A percentile compares a stretch with the other conserved stretches of the same genome.
Evolutionary conservation across 1,140 invertebrate genomes (phyloP).

Genomic region (Drosophila watanabei): DNA sequence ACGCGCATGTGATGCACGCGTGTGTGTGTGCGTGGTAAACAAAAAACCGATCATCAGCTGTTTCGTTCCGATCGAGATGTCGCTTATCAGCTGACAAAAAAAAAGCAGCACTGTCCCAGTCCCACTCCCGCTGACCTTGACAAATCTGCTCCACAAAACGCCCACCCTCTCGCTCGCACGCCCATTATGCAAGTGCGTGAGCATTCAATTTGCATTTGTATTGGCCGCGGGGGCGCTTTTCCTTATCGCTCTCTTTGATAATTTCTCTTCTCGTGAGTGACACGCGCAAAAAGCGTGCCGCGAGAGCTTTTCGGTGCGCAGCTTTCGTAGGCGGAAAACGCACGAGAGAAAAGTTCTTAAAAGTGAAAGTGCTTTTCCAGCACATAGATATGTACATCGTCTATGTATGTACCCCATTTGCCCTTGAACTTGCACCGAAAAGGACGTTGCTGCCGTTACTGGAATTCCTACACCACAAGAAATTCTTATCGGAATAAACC

Average conservation of each 20-base stretch:
- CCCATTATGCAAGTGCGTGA: conserved; percentile 59
- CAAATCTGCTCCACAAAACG: conserved; percentile 36
- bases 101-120: conserved; percentile 21
- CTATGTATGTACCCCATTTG: conserved; percentile 35
- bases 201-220: conserved; percentile 14
- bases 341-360: conserved; percentile 44
- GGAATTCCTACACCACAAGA: conserved; percentile 1
- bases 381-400: conserved; percentile 9
- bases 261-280: conserved; percentile 28
- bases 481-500: conserved; percentile 17
- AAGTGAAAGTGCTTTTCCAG: conserved; percentile 67
- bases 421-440: conserved; percentile 68
- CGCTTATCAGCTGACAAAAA: conserved; percentile 49
- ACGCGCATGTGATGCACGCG: conserved; percentile 16
- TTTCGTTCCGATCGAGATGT: conserved; percentile 26
- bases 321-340: conserved; percentile 46
- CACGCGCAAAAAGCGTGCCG: conserved; percentile 54
- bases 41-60: conserved; percentile 73
- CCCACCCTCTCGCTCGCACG: conserved; percentile 32
- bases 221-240: conserved; percentile 41
- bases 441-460: conserved; percentile 57
- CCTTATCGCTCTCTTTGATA: conserved; percentile 20
- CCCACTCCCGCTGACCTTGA: conserved; percentile 53
- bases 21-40: conserved; percentile 54
- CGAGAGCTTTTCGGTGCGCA: conserved; percentile 25